Evolutionary conservation across 2,888 invertebrate species (phyloP).

Genomic region (Coleophora deauratella): DNA sequence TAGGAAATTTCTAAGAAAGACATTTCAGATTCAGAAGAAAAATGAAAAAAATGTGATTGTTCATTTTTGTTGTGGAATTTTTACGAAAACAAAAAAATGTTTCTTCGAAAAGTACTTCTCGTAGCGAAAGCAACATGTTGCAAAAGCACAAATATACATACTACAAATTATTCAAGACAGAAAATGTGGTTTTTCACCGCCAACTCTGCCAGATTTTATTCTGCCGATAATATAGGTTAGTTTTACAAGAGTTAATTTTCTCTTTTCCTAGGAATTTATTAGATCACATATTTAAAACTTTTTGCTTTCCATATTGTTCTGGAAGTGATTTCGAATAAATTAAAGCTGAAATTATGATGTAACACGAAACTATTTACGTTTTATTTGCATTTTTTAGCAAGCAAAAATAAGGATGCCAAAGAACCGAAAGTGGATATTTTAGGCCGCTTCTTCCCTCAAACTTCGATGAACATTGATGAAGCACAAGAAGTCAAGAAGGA

Average conservation of each 20-base stretch:
- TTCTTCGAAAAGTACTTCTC: conserved; percentile 55
- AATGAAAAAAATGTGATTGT: not conserved
- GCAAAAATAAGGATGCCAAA: conserved; percentile 27
- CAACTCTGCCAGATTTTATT: conserved; percentile 47
- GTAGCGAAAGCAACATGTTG: conserved; percentile 46
- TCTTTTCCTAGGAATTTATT: no score
- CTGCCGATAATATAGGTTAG: conserved; percentile 64
- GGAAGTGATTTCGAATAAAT: not conserved
- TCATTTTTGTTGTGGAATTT: conserved; percentile 23
- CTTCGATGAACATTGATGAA: conserved; percentile 45
- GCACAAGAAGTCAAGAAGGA: conserved; percentile 70
- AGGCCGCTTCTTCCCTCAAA: conserved; percentile 75
- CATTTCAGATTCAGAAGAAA: no score
- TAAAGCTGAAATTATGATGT: not conserved
- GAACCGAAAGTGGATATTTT: conserved; percentile 47
- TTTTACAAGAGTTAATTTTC: no score
- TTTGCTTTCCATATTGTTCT: not conserved
- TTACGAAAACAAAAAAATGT: conserved; percentile 43
- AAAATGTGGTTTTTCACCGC: conserved; percentile 45
- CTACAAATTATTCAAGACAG: conserved; percentile 39
- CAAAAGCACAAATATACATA: conserved; percentile 39
- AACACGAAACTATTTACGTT: not conserved
- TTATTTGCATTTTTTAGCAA: conserved; percentile 19
- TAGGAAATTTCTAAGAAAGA: no score
- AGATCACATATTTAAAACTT: no score